Percentiles rank a stretch among this genome's conserved stretches.
phyloP scores from a whole-genome alignment of 2,113 vertebrate species.

The Dipodomys ordii region DNA sequence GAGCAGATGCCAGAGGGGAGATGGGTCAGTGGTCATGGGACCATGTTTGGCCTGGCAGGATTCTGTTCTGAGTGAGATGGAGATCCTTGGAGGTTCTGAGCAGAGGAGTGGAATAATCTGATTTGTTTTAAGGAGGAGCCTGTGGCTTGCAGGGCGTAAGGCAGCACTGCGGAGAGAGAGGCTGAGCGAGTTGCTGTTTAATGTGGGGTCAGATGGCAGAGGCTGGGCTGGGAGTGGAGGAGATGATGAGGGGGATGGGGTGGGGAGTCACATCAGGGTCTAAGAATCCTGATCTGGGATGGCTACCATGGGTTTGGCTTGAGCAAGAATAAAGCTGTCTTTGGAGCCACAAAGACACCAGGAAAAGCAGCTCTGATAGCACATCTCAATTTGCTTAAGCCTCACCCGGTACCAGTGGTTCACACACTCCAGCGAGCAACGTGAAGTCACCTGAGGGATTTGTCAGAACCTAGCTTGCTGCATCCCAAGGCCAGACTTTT shows the following conservation, averaged over 20 bases:
- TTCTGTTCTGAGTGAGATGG: neutral
- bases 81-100: neutral
- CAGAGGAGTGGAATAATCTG: constrained; percentile 22
- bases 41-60: neutral
- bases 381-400: neutral
- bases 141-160: neutral
- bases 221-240: neutral
- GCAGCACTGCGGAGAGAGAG: neutral
- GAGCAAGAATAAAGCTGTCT: neutral
- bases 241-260: neutral
- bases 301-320: neutral
- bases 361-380: neutral
- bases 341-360: fast-evolving
- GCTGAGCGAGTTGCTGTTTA: neutral
- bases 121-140: neutral
- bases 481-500: neutral
- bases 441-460: neutral
- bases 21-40: neutral
- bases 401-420: neutral
- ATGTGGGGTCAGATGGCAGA: neutral
- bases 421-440: neutral
- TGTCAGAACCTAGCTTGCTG: neutral
- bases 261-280: neutral
- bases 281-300: neutral
- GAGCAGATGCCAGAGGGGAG: neutral